Percentiles rank a stretch among this genome's conserved stretches.
These are phyloP conservation scores for Brachyptera risi DNA, from an alignment of 2,888 invertebrate species.

Conservation along the genomic window DNA sequence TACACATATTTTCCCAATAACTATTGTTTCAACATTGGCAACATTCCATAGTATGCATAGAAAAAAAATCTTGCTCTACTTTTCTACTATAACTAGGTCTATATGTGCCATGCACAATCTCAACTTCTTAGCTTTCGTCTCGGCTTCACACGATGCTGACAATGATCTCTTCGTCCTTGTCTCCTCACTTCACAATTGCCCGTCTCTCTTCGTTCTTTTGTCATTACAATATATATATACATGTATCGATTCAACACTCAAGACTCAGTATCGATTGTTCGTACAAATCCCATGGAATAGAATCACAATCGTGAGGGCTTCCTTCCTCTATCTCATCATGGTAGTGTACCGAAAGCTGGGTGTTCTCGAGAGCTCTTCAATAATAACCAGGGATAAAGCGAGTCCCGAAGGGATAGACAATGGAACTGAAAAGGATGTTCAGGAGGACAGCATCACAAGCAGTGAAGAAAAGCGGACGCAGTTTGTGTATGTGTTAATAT, in stretches of 20 bases:
- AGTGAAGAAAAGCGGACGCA: no score
- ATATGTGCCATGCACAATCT: no score
- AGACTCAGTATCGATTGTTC: constrained; percentile 4
- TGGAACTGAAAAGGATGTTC: not conserved
- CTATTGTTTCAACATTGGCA: no score
- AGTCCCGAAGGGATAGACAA: constrained; percentile 1
- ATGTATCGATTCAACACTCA: constrained; percentile 4
- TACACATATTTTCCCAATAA: no score
- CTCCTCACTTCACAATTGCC: not conserved
- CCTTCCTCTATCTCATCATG: not conserved
- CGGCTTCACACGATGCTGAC: not conserved
- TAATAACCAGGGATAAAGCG: not conserved
- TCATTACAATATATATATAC: not conserved
- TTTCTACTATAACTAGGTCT: no score
- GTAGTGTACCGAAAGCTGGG: not conserved
- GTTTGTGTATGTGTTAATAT: no score
- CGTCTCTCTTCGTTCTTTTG: not conserved
- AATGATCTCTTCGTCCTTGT: not conserved
- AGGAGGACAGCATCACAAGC: no score
- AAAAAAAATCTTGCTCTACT: no score
- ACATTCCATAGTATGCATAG: no score
- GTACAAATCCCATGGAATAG: not conserved
- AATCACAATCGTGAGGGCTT: no score
- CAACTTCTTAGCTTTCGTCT: not conserved
- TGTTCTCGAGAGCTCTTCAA: not conserved